Conservation (phyloP, 2,888 invertebrate species). For the Lasiommata megera region DNA sequence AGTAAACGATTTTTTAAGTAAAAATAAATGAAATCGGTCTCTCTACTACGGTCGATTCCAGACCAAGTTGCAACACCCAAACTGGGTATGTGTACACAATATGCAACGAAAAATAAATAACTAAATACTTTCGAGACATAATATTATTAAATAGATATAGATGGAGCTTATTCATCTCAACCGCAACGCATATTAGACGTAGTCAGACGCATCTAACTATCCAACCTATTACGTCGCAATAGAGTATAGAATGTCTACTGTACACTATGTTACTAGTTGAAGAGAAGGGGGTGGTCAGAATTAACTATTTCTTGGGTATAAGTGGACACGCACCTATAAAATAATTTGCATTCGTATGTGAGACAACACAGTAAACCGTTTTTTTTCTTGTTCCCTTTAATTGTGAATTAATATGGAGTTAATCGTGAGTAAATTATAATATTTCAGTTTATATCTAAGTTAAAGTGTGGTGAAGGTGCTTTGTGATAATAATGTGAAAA, state of each 20-base stretch:
- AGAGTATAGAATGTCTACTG: not conserved
- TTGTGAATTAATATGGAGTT: conserved; percentile 40
- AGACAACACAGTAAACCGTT: conserved; percentile 29
- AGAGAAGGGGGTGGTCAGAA: conserved; percentile 41
- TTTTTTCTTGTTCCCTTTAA: conserved; percentile 18
- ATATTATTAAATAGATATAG: too few relatives aligned
- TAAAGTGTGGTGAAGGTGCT: conserved; percentile 21
- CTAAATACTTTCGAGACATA: too few relatives aligned
- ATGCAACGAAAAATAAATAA: too few relatives aligned
- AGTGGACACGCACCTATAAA: conserved; percentile 45
- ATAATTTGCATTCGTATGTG: conserved; percentile 51
- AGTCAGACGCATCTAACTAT: not conserved
- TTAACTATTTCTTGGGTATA: conserved; percentile 69
- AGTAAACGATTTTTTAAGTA: too few relatives aligned
- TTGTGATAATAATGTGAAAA: not conserved
- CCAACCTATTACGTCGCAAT: not conserved
- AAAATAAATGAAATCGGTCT: too few relatives aligned
- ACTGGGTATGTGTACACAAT: too few relatives aligned
- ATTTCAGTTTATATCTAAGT: conserved; percentile 15
- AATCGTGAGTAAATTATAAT: conserved; percentile 43
- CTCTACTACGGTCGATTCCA: too few relatives aligned
- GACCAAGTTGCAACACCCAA: too few relatives aligned
- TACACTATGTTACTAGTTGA: not conserved
- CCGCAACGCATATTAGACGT: not conserved
- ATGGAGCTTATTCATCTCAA: not conserved